Evolutionary conservation across 2,797 vertebrate species (phyloP).

Genomic region (Tenualosa ilisha): DNA sequence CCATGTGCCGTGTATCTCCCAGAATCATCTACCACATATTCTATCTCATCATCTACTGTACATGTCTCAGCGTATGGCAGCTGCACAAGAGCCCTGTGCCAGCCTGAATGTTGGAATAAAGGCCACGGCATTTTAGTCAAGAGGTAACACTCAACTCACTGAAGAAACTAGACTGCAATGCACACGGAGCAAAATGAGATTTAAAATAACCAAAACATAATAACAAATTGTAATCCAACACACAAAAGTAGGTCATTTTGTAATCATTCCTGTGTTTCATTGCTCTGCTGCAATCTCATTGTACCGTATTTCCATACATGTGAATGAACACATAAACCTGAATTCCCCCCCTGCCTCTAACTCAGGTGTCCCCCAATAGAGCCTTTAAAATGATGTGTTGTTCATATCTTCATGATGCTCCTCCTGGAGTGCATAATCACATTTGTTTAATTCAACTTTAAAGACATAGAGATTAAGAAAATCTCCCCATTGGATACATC

Average conservation of each 20-base stretch:
- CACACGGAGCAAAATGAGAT: background rate
- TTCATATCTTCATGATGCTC: background rate
- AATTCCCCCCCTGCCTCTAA: background rate
- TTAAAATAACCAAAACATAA: background rate
- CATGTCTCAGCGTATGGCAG: background rate
- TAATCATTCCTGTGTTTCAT: slow-evolving; percentile 7
- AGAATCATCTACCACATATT: background rate
- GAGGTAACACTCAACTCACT: background rate
- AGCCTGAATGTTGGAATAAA: background rate
- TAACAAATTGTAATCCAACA: slow-evolving; percentile 15
- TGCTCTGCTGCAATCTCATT: background rate
- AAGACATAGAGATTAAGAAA: background rate
- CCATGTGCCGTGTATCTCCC: no score
- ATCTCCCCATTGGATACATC: background rate
- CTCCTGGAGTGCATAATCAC: slow-evolving; percentile 28
- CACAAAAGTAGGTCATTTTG: slow-evolving; percentile 33
- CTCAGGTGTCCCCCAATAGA: background rate
- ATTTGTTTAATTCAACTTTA: slow-evolving; percentile 31
- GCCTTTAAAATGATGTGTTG: background rate
- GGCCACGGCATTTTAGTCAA: background rate
- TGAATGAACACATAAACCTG: background rate
- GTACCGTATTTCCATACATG: background rate
- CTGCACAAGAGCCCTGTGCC: background rate
- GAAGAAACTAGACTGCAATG: background rate
- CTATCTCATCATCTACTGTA: background rate